Evolutionary conservation across 2,113 vertebrate genomes (phyloP).

Genomic region (Lampris incognitus): DNA sequence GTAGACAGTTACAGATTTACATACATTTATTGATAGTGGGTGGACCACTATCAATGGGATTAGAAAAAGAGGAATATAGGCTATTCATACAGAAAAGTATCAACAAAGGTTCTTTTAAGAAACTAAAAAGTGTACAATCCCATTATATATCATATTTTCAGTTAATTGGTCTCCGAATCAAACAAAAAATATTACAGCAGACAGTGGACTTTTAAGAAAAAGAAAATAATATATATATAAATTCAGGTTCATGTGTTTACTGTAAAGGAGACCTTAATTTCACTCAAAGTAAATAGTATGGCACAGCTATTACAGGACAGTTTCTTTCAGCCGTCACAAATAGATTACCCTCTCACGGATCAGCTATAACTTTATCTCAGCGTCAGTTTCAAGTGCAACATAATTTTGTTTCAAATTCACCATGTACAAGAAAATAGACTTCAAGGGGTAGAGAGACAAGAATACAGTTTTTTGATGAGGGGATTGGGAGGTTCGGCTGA

Average conservation of each 20-base stretch:
- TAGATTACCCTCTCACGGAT: conserved; percentile 36
- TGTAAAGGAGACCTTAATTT: conserved; percentile 25
- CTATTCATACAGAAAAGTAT: conserved; percentile 50
- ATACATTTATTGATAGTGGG: conserved; percentile 14
- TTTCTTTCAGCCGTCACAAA: conserved; percentile 48
- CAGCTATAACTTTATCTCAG: conserved; percentile 75
- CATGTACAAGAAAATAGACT: conserved; percentile 45
- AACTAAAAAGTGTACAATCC: conserved; percentile 1
- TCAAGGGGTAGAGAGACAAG: conserved; percentile 1
- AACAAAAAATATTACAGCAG: not conserved
- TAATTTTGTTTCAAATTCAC: conserved; percentile 51
- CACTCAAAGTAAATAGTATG: conserved; percentile 46
- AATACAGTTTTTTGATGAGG: not conserved
- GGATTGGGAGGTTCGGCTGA: rapidly evolving
- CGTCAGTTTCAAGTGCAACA: conserved; percentile 79
- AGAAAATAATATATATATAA: not conserved
- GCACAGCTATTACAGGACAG: conserved; percentile 47
- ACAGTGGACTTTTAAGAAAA: not conserved
- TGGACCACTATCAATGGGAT: conserved; percentile 39
- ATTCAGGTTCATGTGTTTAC: conserved; percentile 13
- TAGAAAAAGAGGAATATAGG: conserved; percentile 36
- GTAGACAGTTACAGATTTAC: conserved; percentile 36
- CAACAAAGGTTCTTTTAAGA: conserved; percentile 35
- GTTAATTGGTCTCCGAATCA: conserved; percentile 23
- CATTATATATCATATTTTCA: conserved; percentile 7